Evolutionary conservation across 2,797 vertebrate species (phyloP), one percentile per base, ranked within the genome.

Genomic region (Chrosomus eos): DNA sequence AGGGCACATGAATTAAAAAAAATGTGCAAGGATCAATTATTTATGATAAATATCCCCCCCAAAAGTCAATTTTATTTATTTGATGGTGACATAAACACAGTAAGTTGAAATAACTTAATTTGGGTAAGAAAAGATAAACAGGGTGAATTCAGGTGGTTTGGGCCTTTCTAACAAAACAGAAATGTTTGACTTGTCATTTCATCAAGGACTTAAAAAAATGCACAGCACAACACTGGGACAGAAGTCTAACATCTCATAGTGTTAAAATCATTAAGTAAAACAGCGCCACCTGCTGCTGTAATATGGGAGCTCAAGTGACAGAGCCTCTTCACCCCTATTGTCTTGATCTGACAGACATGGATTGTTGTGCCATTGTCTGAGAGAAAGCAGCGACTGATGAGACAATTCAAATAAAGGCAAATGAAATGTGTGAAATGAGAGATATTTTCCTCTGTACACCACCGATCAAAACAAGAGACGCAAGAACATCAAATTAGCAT

Each of bases 251-350:
- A 21, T 48, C 31, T 76, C 33, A 60, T 1, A 26, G 36, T 38
- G 74, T 60, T 26, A 40, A 48, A 48, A 19, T 2, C 8, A 28
- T 36, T 28, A 33, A 66, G 77, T 79, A 79, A 79, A 79, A 66
- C 60, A 84, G 70, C 62, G 51, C 86, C 86, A 62, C 64, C 86
- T 87, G 28, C 82, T 80, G 86, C 28, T 66, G 8, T 43, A n/a
- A 67, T 3, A 13, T 19, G 6, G 21, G 40, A 58, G 40, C 18
- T 81, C 45, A 36, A 38, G 19, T 84, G 14, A 60, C 36, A 31
- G 31, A 5, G 7, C 14, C 28, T 66, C n/a, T 77, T 40, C 16
- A 28, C 31, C 14, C 62, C 75, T 21, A 58, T 28, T n/a, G 55
- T 64, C 58, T 9, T 45, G 60, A 18, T 67, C 28, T 51, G 28